Percentiles rank a stretch among this genome's conserved stretches.
Evolutionary conservation across 1,140 invertebrate genomes (phyloP).

Genomic region (Brachionus rubens): DNA sequence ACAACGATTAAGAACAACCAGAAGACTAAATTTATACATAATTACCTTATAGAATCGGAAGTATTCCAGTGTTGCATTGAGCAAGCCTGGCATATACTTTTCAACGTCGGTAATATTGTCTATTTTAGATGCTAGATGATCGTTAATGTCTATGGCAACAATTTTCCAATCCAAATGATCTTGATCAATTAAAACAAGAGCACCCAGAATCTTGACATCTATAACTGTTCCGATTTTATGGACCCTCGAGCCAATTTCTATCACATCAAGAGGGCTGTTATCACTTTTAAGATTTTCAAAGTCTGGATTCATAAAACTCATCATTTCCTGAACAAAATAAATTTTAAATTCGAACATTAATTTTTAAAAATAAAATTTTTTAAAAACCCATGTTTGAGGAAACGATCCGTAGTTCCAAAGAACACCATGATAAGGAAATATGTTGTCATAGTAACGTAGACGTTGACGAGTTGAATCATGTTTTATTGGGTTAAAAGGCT

Average conservation of each 20-base stretch:
- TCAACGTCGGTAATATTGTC: conserved; percentile 86
- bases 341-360: background rate
- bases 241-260: conserved; percentile 80
- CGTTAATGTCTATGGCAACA: conserved; percentile 83
- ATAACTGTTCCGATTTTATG: conserved; percentile 79
- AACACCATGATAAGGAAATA: conserved; percentile 97
- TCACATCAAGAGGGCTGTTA: conserved; percentile 96
- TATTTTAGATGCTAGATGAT: conserved; percentile 79
- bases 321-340: conserved; percentile 6
- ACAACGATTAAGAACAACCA: too few species aligned
- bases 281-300: conserved; percentile 88
- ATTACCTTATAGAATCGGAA: conserved; percentile 98
- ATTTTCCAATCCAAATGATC: conserved; percentile 98
- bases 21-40: conserved; percentile 86
- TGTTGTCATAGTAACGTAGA: conserved; percentile 90
- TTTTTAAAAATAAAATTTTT: background rate
- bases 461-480: conserved; percentile 97
- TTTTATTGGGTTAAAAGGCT: conserved; percentile 91
- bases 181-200: conserved; percentile 83
- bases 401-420: conserved; percentile 99
- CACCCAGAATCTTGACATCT: conserved; percentile 85
- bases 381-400: conserved; percentile 91
- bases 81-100: conserved; percentile 81
- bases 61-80: conserved; percentile 95
- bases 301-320: conserved; percentile 77